Evolutionary conservation across 2,797 vertebrate species (phyloP), one percentile per base, ranked within the genome.

Genomic region (Amniataba percoides): DNA sequence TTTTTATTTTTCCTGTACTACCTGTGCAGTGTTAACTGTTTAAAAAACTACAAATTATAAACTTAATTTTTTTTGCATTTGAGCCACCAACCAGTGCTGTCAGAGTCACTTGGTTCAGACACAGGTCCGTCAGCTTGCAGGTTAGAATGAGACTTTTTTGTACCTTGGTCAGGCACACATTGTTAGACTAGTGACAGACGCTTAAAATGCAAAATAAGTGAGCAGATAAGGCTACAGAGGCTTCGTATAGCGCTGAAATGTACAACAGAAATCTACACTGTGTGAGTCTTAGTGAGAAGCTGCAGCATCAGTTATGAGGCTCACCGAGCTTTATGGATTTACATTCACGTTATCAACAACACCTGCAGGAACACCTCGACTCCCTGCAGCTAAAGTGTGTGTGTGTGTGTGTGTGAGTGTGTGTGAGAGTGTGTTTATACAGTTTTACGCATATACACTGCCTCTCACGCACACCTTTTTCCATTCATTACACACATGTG

Each of bases 301-400:
- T 72, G 80, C 72, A 75, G 62, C 55, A 59, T 63, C 59, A 31
- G 63, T 78, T 74, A 48, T 52, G 42, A 66, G 25, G 45, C 57
- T 60, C 51, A 31, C 23, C 58, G 62, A 78, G 74, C 45, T 58
- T 68, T 18, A 68, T 74, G 74, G 82, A 87, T 88, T 87, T 77
- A 83, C 62, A 75, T 88, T 77, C 67, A 79, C 74, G 69, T 60
- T 63, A 79, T 80, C 78, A 81, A 77, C 75, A 83, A 71, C 78
- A 78, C 68, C 73, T 85, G 78, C 78, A 83, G 64, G 65, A 64
- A 58, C 34, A 71, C 65, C 59, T 52, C 3, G 69, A 31, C 64
- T 74, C 57, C 63, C 66, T 27, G 79, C 12, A 58, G 72, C 57
- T 51, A 5, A 27, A 12, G 36, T 73, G 55, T 45, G 77, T 12